Base-by-base conservation (phyloP, 1,140 invertebrate species). In the Agrypnia vestita region DNA sequence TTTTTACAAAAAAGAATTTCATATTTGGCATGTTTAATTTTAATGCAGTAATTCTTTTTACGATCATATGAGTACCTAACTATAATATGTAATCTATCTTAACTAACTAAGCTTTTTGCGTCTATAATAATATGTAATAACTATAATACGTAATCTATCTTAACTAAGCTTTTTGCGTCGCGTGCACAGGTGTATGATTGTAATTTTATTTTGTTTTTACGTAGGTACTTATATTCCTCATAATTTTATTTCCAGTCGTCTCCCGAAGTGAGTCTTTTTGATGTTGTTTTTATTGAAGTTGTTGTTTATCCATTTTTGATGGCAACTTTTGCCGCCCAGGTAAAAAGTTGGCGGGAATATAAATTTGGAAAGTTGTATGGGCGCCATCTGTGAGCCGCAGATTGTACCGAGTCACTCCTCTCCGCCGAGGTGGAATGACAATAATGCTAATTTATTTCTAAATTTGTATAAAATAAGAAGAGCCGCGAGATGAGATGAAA, bases 281-380 rank as follows among this genome's bases (percentile, higher is more conserved):
- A 56, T 78, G 76, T 67, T 67, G 76, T 78, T 78, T 78, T 78
- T 78, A 78, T 78, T 78, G 76, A 78, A 78, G 76, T 78, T 78
- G 61, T 78, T 78, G 76, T 56, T 78, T 69, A 59, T 59, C 62
- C 62, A 69, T 69, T 78, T 78, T 78, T 62, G 59, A 61, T 67
- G 51, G 76, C 11, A 78, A 78, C 76, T 78, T 69, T 19, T 44
- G 25, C 35, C 51, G 64, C 77, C 35, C 77, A 72, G 67, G 77
- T 71, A 72, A 78, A 72, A 78, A 78, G 61, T 78, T 78, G 51
- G 77, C 62, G 77, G 61, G 67, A 69, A 78, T 53, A 78, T 78
- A 78, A 78, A 78, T 78, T 78, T 78, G 47, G 69, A 78, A 78
- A 78, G 77, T 78, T 78, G 21, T 10, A 15, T 53, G 35, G 51